Conservation (phyloP, 1,140 invertebrate species). For the Diplogasteroides magnus region DNA sequence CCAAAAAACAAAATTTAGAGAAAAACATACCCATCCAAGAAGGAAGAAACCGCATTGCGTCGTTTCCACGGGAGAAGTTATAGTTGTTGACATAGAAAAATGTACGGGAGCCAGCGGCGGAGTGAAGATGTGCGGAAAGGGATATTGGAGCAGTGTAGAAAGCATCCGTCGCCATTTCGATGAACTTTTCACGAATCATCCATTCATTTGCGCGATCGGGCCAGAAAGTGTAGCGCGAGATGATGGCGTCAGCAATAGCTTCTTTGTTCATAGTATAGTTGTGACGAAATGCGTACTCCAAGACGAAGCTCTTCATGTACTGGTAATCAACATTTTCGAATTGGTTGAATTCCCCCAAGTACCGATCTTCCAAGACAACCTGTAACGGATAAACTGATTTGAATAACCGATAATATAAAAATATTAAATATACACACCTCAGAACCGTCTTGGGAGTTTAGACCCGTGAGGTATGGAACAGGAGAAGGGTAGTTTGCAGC, state of each 20-base stretch:
- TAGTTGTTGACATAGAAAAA: slow-evolving; percentile 54
- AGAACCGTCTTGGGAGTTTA: slow-evolving; percentile 49
- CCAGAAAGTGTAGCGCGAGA: slow-evolving; percentile 51
- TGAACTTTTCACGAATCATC: slow-evolving; percentile 49
- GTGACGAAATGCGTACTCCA: slow-evolving; percentile 51
- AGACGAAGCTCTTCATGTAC: slow-evolving; percentile 41
- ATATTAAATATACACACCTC: slow-evolving; percentile 26
- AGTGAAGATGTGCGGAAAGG: slow-evolving; percentile 51
- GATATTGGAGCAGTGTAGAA: slow-evolving; percentile 50
- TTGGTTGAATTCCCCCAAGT: slow-evolving; percentile 51
- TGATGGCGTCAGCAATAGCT: slow-evolving; percentile 51
- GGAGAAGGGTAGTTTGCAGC: slow-evolving; percentile 38
- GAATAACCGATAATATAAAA: not conserved
- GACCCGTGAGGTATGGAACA: slow-evolving; percentile 47
- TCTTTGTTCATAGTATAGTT: slow-evolving; percentile 55
- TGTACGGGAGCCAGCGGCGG: slow-evolving; percentile 43
- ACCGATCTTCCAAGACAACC: slow-evolving; percentile 45
- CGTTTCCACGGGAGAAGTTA: slow-evolving; percentile 44
- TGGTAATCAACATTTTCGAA: slow-evolving; percentile 43
- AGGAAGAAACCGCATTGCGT: slow-evolving; percentile 30
- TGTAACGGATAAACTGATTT: slow-evolving; percentile 1
- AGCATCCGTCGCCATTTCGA: slow-evolving; percentile 48
- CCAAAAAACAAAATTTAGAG: not conserved
- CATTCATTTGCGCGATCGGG: slow-evolving; percentile 48
- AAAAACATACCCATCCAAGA: slow-evolving; percentile 45